These are phyloP conservation scores for Ennomos quercinarius DNA, from an alignment of 2,888 invertebrate genomes.

Conservation along the genomic window DNA sequence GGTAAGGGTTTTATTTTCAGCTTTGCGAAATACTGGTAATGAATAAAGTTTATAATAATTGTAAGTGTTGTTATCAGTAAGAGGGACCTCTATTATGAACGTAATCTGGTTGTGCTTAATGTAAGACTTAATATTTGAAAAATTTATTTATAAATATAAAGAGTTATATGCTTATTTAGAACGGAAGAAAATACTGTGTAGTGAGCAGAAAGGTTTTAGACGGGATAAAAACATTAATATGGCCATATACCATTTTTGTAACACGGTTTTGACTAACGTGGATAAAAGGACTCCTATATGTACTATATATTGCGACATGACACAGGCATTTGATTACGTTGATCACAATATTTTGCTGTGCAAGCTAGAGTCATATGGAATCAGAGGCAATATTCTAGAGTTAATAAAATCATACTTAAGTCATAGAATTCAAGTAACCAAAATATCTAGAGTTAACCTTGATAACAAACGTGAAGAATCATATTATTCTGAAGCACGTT, in stretches of 20 bases:
- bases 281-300: background rate
- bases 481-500: too few relatives aligned
- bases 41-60: too few relatives aligned
- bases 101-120: too few relatives aligned
- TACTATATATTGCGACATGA: background rate
- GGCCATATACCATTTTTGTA: background rate
- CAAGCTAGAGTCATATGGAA: slow-evolving; percentile 1
- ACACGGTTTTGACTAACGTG: background rate
- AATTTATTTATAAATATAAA: slow-evolving; percentile 4
- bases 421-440: background rate
- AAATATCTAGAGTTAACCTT: background rate
- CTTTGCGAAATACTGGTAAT: too few relatives aligned
- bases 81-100: too few relatives aligned
- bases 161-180: slow-evolving; percentile 2
- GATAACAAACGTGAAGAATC: too few relatives aligned
- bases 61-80: too few relatives aligned
- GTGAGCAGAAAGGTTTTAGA: background rate
- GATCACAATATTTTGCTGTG: background rate
- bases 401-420: background rate
- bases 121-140: slow-evolving; percentile 3
- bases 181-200: background rate
- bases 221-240: background rate
- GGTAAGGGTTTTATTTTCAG: too few relatives aligned
- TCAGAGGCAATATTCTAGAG: background rate
- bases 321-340: slow-evolving; percentile 1